Conservation (phyloP, 2,797 vertebrate genomes). For the Hippopotamyrus pictus region DNA sequence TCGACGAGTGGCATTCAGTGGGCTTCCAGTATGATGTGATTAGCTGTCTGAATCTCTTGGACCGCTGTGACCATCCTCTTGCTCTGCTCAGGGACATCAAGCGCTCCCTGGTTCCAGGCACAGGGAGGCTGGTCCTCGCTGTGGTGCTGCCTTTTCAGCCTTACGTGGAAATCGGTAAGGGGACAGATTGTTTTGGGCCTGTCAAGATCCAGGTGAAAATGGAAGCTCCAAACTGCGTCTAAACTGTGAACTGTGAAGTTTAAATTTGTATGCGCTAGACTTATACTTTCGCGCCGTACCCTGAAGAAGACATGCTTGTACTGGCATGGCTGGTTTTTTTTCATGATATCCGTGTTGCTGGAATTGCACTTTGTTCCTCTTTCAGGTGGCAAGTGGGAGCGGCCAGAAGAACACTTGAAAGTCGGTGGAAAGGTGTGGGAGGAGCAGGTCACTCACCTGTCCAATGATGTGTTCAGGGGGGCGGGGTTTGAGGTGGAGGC, state of each 20-base stretch:
- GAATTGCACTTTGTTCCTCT: slow-evolving; percentile 32
- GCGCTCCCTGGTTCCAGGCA: slow-evolving; percentile 74
- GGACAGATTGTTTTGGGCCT: neutral
- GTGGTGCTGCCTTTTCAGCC: slow-evolving; percentile 91
- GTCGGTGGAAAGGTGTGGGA: slow-evolving; percentile 88
- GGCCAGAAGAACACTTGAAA: slow-evolving; percentile 77
- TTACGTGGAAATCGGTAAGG: slow-evolving; percentile 90
- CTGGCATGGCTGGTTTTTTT: neutral
- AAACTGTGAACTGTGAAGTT: neutral
- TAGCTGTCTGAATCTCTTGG: slow-evolving; percentile 95
- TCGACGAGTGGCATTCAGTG: slow-evolving; percentile 87
- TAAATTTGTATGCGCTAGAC: neutral
- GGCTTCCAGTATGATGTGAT: slow-evolving; percentile 89
- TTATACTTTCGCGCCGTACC: neutral
- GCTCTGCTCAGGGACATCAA: slow-evolving; percentile 79
- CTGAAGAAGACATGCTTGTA: neutral
- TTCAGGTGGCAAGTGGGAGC: slow-evolving; percentile 90
- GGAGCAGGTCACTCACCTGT: slow-evolving; percentile 85
- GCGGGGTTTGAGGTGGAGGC: slow-evolving; percentile 84
- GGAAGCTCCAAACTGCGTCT: neutral
- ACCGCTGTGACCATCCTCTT: slow-evolving; percentile 88
- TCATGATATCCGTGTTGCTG: neutral
- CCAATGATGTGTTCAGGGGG: slow-evolving; percentile 70
- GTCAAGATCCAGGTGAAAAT: too few species aligned
- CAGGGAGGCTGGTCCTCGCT: slow-evolving; percentile 83